A percentile compares a stretch with the other conserved stretches of the same genome.
Evolutionary conservation across 2,797 vertebrate species (phyloP).

Genomic region (Amphiprion clarkii): DNA sequence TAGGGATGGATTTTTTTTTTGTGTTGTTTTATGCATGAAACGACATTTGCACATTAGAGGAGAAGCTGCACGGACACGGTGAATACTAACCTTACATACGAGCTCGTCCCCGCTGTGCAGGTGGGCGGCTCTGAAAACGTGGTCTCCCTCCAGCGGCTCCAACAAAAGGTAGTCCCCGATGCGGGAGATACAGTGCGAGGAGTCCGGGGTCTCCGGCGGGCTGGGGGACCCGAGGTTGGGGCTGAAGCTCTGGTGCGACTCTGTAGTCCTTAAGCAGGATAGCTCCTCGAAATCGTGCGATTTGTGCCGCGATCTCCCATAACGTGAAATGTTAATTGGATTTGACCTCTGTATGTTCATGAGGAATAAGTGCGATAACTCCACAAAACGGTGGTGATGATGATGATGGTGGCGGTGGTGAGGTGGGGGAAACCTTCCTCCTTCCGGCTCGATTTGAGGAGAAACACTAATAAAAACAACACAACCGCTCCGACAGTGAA

Average conservation of each 20-base stretch:
- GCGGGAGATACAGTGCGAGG: slow-evolving; percentile 98
- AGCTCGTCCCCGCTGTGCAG: slow-evolving; percentile 98
- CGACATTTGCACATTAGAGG: background rate
- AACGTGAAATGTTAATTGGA: slow-evolving; percentile 98
- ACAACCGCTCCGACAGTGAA: no score
- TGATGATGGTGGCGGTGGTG: no score
- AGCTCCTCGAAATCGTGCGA: slow-evolving; percentile 98
- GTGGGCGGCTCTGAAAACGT: slow-evolving; percentile 97
- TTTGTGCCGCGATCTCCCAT: slow-evolving; percentile 99
- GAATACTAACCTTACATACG: slow-evolving; percentile 93
- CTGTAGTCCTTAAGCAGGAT: slow-evolving; percentile 94
- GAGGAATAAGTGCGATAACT: slow-evolving; percentile 88
- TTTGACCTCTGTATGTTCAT: slow-evolving; percentile 99
- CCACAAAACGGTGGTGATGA: slow-evolving; percentile 57
- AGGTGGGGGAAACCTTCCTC: slow-evolving; percentile 40
- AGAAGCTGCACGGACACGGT: background rate
- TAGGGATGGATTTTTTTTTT: no score
- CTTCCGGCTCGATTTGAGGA: slow-evolving; percentile 17
- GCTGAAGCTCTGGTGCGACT: slow-evolving; percentile 96
- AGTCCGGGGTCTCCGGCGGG: slow-evolving; percentile 98
- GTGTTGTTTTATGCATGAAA: background rate
- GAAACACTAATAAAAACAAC: no score
- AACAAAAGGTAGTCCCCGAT: slow-evolving; percentile 99
- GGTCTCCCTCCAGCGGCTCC: slow-evolving; percentile 98
- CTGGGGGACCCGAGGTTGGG: slow-evolving; percentile 98